Conservation (phyloP, 2,888 invertebrate species). For the Parelbella ahira region DNA sequence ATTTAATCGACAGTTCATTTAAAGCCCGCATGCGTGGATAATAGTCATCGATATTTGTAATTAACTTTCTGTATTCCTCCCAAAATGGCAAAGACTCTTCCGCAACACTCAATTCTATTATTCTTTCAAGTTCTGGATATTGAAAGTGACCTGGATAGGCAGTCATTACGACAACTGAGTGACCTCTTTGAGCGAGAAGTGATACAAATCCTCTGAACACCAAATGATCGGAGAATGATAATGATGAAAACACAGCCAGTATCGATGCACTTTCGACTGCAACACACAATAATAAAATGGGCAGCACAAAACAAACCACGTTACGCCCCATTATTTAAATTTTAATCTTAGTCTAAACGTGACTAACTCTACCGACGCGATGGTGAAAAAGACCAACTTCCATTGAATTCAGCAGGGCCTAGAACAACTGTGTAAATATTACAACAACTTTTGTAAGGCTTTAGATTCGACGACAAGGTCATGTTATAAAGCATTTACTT, state of each 20-base stretch:
- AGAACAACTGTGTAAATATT: conserved; percentile 47
- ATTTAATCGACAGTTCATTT: conserved; percentile 55
- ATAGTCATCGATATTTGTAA: conserved; percentile 61
- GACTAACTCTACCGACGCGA: conserved; percentile 7
- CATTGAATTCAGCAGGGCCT: conserved; percentile 32
- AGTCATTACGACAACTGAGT: conserved; percentile 65
- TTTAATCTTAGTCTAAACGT: conserved; percentile 29
- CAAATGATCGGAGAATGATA: conserved; percentile 65
- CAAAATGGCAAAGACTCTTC: conserved; percentile 55
- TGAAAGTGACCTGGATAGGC: conserved; percentile 65
- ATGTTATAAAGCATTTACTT: background rate
- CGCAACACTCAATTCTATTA: conserved; percentile 63
- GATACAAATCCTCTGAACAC: conserved; percentile 64
- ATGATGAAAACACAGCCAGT: conserved; percentile 61
- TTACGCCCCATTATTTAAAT: conserved; percentile 26
- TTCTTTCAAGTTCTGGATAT: conserved; percentile 53
- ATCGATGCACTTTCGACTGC: conserved; percentile 43
- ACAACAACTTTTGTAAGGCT: background rate
- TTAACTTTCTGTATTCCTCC: conserved; percentile 56
- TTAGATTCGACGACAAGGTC: conserved; percentile 14
- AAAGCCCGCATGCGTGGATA: conserved; percentile 48
- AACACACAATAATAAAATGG: conserved; percentile 23
- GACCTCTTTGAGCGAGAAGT: conserved; percentile 53
- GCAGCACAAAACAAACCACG: conserved; percentile 23
- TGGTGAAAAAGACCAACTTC: conserved; percentile 22